Conservation (phyloP, 2,113 vertebrate genomes). For the Myocastor coypus region DNA sequence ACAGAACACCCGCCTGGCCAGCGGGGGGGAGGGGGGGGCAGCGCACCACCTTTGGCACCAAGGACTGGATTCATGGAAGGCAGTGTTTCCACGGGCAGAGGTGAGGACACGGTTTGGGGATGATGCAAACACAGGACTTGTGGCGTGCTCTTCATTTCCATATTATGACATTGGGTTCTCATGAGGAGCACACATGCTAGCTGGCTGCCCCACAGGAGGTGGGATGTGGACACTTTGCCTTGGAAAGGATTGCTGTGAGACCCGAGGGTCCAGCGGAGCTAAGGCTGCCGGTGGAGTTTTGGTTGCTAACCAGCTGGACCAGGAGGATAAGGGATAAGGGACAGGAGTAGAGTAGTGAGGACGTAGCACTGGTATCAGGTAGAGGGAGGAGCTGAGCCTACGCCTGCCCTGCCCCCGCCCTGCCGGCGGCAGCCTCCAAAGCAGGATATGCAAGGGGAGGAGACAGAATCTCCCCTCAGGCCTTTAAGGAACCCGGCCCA, state of each 20-base stretch:
- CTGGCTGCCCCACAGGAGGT: background rate
- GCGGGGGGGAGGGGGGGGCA: too few species aligned
- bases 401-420: too few species aligned
- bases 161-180: background rate
- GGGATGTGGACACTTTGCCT: too few species aligned
- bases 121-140: background rate
- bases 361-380: background rate
- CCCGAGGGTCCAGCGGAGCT: background rate
- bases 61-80: rapidly evolving
- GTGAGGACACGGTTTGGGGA: background rate
- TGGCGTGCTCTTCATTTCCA: background rate
- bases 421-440: rapidly evolving
- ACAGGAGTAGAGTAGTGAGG: background rate
- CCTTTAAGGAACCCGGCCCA: background rate
- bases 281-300: background rate
- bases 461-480: background rate
- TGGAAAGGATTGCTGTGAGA: background rate
- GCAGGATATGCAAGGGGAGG: background rate
- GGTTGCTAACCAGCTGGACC: background rate
- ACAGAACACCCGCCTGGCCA: background rate
- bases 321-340: background rate
- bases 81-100: background rate
- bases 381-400: background rate
- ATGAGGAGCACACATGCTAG: background rate
- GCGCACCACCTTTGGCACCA: rapidly evolving